Conservation (phyloP, 1,140 invertebrate genomes). For the Lasioglossum albipes region DNA sequence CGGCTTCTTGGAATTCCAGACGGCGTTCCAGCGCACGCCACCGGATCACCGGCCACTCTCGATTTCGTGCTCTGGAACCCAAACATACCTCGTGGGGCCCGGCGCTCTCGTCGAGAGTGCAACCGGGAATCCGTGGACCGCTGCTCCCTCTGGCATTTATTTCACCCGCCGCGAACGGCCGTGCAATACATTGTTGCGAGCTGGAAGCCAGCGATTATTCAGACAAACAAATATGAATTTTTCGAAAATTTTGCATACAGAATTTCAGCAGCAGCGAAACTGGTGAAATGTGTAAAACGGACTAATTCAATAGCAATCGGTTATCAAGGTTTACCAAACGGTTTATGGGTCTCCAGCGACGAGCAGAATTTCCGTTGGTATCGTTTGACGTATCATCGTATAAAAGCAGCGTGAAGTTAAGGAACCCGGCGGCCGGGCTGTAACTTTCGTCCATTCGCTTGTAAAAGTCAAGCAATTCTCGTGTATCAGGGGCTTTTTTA, state of each 20-base stretch:
- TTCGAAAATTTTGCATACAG: no score
- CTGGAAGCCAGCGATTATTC: not conserved
- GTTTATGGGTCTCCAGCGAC: no score
- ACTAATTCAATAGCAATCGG: no score
- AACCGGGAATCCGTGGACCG: conserved; percentile 41
- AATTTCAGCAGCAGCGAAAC: not conserved
- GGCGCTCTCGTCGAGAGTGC: conserved; percentile 20
- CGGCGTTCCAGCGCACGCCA: conserved; percentile 60
- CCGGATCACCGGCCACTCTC: conserved; percentile 57
- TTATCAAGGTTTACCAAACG: no score
- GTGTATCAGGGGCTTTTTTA: conserved; percentile 42
- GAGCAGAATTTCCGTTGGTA: not conserved
- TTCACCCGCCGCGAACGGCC: conserved; percentile 40
- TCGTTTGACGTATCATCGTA: conserved; percentile 60
- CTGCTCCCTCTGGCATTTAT: conserved; percentile 31
- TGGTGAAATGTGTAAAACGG: no score
- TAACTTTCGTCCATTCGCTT: conserved; percentile 62
- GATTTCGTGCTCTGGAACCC: conserved; percentile 62
- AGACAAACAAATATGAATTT: no score
- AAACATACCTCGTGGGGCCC: conserved; percentile 52
- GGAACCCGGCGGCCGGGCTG: conserved; percentile 47
- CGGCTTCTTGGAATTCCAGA: conserved; percentile 62
- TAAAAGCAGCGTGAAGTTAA: conserved; percentile 67
- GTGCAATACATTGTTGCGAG: conserved; percentile 56
- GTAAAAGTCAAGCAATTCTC: conserved; percentile 60